Conservation (phyloP, 37 sponge, comb jelly and placozoan species). For the Mnemiopsis leidyi region DNA sequence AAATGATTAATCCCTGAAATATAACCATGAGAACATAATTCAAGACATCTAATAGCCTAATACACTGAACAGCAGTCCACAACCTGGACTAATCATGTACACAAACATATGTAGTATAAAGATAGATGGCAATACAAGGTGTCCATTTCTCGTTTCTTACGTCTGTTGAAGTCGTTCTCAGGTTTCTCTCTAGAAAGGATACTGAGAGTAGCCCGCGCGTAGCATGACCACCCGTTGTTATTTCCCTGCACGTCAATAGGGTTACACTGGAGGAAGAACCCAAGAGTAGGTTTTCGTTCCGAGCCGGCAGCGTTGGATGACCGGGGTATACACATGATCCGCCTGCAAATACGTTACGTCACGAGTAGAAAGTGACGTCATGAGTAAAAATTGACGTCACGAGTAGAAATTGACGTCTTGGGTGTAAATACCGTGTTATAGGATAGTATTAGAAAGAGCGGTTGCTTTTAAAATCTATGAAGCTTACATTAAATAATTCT, state of each 20-base stretch:
- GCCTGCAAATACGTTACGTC: no score
- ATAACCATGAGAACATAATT: not conserved
- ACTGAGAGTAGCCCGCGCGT: slow-evolving; percentile 75
- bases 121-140: not conserved
- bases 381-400: no score
- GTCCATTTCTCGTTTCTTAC: slow-evolving; percentile 64
- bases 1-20: slow-evolving; percentile 81
- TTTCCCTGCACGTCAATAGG: slow-evolving; percentile 74
- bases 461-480: no score
- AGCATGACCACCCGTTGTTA: slow-evolving; percentile 79
- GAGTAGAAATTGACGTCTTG: no score
- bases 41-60: not conserved
- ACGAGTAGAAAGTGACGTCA: no score
- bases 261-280: slow-evolving; percentile 94
- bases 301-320: slow-evolving; percentile 59
- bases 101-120: no score
- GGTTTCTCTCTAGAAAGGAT: slow-evolving; percentile 71
- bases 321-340: slow-evolving; percentile 79
- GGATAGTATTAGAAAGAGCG: no score
- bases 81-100: no score
- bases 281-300: slow-evolving; percentile 71
- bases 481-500: no score
- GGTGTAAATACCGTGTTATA: no score
- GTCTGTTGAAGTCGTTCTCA: slow-evolving; percentile 67
- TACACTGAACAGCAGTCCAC: not conserved